Percentiles rank a stretch among this genome's conserved stretches.
Evolutionary conservation across 2,113 vertebrate species (phyloP).

Genomic region (Delphinus delphis): DNA sequence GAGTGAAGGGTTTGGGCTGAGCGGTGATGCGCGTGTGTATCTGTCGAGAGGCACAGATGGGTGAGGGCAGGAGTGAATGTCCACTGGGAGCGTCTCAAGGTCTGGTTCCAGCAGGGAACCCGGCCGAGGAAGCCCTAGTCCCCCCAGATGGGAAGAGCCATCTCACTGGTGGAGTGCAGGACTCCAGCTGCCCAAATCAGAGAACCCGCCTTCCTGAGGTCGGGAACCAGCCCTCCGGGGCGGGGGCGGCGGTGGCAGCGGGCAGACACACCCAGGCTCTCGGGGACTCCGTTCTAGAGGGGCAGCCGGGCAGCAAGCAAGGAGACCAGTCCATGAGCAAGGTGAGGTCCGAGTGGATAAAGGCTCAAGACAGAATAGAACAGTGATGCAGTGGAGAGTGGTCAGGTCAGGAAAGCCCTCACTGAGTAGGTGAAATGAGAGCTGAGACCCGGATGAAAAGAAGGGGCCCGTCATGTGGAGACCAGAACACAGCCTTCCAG

Average conservation of each 20-base stretch:
- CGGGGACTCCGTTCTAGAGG: neutral
- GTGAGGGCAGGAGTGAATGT: neutral
- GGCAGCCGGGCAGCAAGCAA: neutral
- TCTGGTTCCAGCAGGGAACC: neutral
- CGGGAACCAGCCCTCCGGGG: neutral
- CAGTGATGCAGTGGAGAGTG: neutral
- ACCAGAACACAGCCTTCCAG: neutral
- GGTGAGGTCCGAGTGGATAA: neutral
- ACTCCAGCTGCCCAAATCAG: neutral
- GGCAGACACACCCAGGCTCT: neutral
- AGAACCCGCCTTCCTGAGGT: neutral
- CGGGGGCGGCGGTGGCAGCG: neutral
- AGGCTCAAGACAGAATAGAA: too few species aligned
- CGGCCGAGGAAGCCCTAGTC: neutral
- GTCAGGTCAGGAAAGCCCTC: neutral
- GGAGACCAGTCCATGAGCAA: neutral
- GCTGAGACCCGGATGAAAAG: neutral
- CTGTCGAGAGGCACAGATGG: neutral
- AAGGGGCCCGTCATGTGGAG: neutral
- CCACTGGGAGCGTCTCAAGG: neutral
- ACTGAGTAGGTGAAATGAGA: neutral
- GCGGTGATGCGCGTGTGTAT: neutral
- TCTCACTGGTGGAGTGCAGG: neutral
- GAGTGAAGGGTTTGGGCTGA: neutral
- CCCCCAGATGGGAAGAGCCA: neutral